phyloP scores from a whole-genome alignment of 2,113 vertebrate genomes.

The Haliaeetus leucogaster region DNA sequence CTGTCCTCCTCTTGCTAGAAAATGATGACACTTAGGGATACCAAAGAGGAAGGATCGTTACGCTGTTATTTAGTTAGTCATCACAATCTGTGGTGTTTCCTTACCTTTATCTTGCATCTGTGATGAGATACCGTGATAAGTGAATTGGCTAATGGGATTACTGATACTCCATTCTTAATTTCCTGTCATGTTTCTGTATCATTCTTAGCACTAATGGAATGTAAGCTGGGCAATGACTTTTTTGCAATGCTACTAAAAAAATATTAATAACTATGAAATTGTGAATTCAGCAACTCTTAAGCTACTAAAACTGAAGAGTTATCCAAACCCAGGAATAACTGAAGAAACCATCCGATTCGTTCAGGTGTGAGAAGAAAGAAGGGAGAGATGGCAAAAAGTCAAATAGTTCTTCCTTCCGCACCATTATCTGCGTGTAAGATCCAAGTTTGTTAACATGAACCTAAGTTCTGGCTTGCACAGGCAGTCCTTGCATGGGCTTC shows the following conservation, averaged over 20 bases:
- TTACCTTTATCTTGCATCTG: neutral
- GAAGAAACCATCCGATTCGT: accelerated
- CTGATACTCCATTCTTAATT: neutral
- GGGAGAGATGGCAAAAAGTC: neutral
- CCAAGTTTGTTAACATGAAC: neutral
- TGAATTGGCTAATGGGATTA: neutral
- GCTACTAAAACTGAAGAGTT: neutral
- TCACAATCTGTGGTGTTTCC: neutral
- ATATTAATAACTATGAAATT: neutral
- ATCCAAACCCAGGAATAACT: neutral
- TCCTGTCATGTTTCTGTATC: neutral
- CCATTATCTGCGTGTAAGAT: neutral
- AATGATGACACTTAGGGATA: neutral
- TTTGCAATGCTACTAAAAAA: neutral
- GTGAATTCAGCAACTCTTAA: neutral
- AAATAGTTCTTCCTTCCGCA: neutral
- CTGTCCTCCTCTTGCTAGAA: neutral
- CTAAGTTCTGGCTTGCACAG: neutral
- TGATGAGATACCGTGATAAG: neutral
- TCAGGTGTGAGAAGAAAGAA: neutral
- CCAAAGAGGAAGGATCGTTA: neutral
- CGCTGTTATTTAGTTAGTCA: neutral
- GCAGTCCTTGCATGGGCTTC: neutral
- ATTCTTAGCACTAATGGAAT: neutral
- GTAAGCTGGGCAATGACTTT: neutral